Evolutionary conservation across 2,797 vertebrate species (phyloP).

Genomic region (Sebastes variabilis): DNA sequence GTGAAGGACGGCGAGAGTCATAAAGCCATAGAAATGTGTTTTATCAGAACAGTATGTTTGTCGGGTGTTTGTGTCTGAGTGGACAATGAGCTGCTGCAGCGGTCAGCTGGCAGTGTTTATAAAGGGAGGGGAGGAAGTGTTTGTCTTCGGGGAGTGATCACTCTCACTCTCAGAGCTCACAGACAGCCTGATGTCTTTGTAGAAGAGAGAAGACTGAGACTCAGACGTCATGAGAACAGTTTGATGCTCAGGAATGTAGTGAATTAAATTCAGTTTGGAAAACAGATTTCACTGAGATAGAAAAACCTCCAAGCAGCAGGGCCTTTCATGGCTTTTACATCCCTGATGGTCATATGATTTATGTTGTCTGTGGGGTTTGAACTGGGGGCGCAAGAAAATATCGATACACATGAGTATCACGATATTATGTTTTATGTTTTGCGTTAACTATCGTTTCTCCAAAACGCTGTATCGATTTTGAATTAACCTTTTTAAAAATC

Average conservation of each 20-base stretch:
- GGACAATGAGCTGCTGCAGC: not conserved
- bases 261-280: not conserved
- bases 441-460: too few species aligned
- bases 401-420: too few species aligned
- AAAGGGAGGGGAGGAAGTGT: slow-evolving; percentile 39
- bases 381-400: too few species aligned
- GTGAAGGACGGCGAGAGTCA: not conserved
- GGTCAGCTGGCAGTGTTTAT: slow-evolving; percentile 37
- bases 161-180: not conserved
- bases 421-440: too few species aligned
- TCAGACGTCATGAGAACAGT: not conserved
- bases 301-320: not conserved
- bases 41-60: not conserved
- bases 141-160: slow-evolving; percentile 37
- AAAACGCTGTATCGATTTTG: too few species aligned
- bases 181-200: not conserved
- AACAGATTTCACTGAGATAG: not conserved
- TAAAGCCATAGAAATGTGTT: not conserved
- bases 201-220: slow-evolving; percentile 1
- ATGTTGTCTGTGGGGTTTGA: not conserved
- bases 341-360: too few species aligned
- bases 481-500: too few species aligned
- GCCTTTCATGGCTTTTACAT: too few species aligned
- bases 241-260: slow-evolving; percentile 5
- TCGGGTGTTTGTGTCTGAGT: not conserved